Evolutionary conservation across 2,113 vertebrate genomes (phyloP).

Genomic region (Helogale parvula): DNA sequence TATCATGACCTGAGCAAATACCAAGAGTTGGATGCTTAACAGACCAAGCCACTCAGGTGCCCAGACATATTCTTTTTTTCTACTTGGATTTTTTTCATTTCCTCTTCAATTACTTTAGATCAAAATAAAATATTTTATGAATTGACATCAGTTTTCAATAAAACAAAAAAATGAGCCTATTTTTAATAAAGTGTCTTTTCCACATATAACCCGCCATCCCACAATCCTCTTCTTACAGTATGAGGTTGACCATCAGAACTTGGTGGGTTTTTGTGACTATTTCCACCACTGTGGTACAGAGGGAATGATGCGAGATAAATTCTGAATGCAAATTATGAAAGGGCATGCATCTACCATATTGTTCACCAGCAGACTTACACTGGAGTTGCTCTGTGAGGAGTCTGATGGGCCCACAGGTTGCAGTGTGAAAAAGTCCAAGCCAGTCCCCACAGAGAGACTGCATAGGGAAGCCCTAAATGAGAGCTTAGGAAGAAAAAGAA

Average conservation of each 20-base stretch:
- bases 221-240: background rate
- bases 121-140: background rate
- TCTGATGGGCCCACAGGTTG: background rate
- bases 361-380: background rate
- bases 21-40: no score
- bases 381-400: rapidly evolving
- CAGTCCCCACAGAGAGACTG: background rate
- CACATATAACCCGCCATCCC: background rate
- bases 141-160: background rate
- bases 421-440: background rate
- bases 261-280: background rate
- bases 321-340: background rate
- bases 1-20: no score
- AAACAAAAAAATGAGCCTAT: background rate
- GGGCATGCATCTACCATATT: background rate
- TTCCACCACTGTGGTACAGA: background rate
- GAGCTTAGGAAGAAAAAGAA: background rate
- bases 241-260: background rate
- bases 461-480: no score
- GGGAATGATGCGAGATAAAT: no score
- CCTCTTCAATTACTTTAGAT: background rate
- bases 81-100: background rate
- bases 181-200: background rate
- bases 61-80: background rate
- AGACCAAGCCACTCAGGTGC: no score